Base-by-base conservation (phyloP, 2,888 invertebrate genomes). In the Nowickia ferox region DNA sequence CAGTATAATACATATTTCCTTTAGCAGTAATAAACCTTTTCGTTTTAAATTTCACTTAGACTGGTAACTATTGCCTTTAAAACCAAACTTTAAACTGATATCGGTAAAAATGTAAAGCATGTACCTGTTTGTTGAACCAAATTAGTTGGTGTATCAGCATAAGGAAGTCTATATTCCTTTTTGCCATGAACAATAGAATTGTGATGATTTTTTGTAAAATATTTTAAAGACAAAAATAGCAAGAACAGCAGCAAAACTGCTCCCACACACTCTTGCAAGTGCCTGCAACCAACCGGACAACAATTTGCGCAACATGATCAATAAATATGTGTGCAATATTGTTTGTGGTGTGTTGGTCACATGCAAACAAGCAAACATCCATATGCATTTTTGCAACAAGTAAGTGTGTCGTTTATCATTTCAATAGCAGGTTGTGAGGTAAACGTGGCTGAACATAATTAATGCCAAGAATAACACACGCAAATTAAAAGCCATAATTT, bases 401-500 rank as follows among this genome's bases (percentile, higher is more conserved):
- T 38, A 72, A 51, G 57, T 74, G 68, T 59, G 66, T 30, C 30
- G 30, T 81, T 82, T 78, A 85, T 85, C 82, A 82, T 59, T 57
- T 53, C 63, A 84, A 80, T 57, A 77, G 68, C 84, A 84, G 80
- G 84, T 86, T 80, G 83, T 80, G 79, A 69, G 77, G 77, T 80
- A 76, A 84, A 77, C 80, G 68, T 74, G 79, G 55, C 84, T 87
- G 71, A 82, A 82, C 84, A 89, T 89, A 88, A 89, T 89, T 89
- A 89, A 89, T 89, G 89, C 89, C 87, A 84, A 88, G 88, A 88
- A 87, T 89, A 88, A 88, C 88, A 87, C 88, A 89, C 87, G 88
- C 88, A 88, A 88, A 89, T 89, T 87, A 87, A 82, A 78, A 83
- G 88, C 88, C 87, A 87, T 88, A 86, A 85, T 87, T 88, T 84